Evolutionary conservation across 64 coral and sea anemone genomes (phyloP), one percentile per base, ranked within the genome.

Genomic region (Montipora capricornis): DNA sequence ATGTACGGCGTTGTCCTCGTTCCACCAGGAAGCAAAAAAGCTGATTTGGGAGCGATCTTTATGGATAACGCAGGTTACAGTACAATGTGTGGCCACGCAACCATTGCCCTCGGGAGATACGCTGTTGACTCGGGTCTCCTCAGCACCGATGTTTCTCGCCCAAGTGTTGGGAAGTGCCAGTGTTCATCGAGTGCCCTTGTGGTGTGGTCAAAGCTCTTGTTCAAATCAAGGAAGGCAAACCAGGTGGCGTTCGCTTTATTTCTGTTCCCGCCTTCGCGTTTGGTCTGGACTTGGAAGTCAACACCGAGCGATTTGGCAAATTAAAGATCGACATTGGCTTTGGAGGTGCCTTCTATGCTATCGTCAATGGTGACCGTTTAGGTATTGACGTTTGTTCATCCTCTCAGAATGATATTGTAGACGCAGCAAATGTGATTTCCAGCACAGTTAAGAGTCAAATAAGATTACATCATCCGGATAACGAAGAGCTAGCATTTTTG

Each of bases 121-220:
- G 98, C 98, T 3, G 89, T 99, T 20, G 98, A 99, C 94, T 96
- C 98, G 64, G 97, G 97, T 51, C 75, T 94, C 44, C 84, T 97
- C 15, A 91, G 84, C 62, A 95, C 93, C 15, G 96, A 99, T n/a
- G 78, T 93, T 15, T 75, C 51, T 0, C 26, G 61, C 4, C 82
- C 94, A 12, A 87, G 82, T 47, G 75, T 84, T 1, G 95, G 92
- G 92, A 92, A 89, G 95, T 96, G 0, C 95, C 95, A 2, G 92
- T 99, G 8, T 96, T 96, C 44, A 99, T 99, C 50, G 95, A 99
- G 74, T 99, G 98, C 37, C 98, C 98, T 14, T 99, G 98, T 94
- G 98, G 98, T 13, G 20, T 99, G 1, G 95, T 99, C 2, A 99
- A 99, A 90, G 82, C 98, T 15, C 68, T 99, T 48, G 98, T 99